These are phyloP conservation scores for Perognathus longimembris DNA, from an alignment of 2,113 vertebrate species.

Conservation along the genomic window DNA sequence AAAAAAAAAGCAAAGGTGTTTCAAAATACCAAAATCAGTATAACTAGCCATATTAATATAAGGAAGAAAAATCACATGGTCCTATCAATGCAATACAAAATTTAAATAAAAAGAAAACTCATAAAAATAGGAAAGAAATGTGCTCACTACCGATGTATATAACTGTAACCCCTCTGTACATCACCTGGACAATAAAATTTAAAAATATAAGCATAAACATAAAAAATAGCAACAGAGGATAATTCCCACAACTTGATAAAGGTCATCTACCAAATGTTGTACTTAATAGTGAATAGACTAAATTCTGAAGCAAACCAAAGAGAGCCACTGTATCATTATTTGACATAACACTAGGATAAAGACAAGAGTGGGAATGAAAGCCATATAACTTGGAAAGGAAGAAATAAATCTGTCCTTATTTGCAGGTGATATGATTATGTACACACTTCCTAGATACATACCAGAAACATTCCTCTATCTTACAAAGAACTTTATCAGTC, in stretches of 20 bases:
- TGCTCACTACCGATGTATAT: too few relatives aligned
- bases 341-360: too few relatives aligned
- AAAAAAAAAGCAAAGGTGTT: too few relatives aligned
- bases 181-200: too few relatives aligned
- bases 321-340: too few relatives aligned
- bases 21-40: background rate
- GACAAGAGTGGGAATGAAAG: too few relatives aligned
- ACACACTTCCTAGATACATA: background rate
- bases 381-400: too few relatives aligned
- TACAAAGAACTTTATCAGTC: background rate
- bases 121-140: constrained; percentile 12
- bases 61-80: background rate
- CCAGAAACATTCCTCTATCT: background rate
- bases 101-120: background rate
- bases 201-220: too few relatives aligned
- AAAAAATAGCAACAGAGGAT: background rate
- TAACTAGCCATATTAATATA: background rate
- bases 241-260: background rate
- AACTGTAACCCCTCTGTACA: too few relatives aligned
- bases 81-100: too few relatives aligned
- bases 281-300: too few relatives aligned
- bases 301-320: too few relatives aligned
- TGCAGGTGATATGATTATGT: background rate
- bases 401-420: background rate
- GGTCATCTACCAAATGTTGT: background rate